phyloP scores from a whole-genome alignment of 2,113 vertebrate species.

The Percopsis transmontana region DNA sequence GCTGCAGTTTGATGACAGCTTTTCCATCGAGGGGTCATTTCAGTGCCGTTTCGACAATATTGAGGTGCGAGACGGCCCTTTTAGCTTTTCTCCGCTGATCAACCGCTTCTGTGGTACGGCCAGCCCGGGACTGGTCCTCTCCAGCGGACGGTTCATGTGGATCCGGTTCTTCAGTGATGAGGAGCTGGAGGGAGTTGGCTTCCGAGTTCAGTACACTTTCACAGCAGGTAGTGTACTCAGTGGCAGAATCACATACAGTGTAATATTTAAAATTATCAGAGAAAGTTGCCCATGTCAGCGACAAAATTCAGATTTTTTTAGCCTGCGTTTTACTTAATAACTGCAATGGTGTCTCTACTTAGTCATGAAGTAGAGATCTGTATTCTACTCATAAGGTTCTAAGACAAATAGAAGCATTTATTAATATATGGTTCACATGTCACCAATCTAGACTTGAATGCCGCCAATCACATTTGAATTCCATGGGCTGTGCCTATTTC shows the following conservation, averaged over 20 bases:
- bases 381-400: no score
- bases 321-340: no score
- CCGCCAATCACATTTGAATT: no score
- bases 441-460: no score
- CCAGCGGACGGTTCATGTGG: conserved; percentile 97
- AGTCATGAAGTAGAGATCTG: no score
- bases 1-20: conserved; percentile 86
- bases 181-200: conserved; percentile 92
- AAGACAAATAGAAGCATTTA: no score
- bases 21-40: conserved; percentile 92
- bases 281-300: no score
- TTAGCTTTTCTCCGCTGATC: conserved; percentile 93
- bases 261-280: no score
- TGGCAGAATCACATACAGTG: neutral
- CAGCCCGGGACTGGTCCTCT: conserved; percentile 86
- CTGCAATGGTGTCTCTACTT: no score
- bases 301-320: no score
- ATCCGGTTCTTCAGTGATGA: conserved; percentile 95
- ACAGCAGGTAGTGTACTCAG: conserved; percentile 82
- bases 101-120: conserved; percentile 89
- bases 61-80: conserved; percentile 94
- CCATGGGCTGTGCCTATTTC: no score
- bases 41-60: conserved; percentile 97
- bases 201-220: conserved; percentile 91
- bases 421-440: no score